Evolutionary conservation across 2,113 vertebrate species (phyloP).

Genomic region (Thunnus maccoyii): DNA sequence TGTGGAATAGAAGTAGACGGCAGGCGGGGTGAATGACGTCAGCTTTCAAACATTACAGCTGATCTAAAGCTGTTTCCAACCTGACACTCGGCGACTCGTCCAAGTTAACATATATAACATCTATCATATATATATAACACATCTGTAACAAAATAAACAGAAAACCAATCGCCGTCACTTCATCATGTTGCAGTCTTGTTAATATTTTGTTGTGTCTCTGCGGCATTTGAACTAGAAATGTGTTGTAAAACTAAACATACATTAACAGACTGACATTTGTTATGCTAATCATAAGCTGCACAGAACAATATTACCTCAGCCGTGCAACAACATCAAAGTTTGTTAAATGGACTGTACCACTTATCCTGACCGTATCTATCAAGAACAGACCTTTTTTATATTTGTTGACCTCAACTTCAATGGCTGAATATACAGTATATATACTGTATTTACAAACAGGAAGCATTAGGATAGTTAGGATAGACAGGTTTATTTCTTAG

Average conservation of each 20-base stretch:
- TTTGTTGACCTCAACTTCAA: not conserved
- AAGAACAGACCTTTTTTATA: not conserved
- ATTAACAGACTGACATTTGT: not conserved
- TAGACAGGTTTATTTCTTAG: slow-evolving; percentile 7
- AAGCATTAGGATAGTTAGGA: not conserved
- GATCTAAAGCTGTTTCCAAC: not conserved
- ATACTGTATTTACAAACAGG: not conserved
- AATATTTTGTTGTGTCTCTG: too few species aligned
- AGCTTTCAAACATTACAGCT: not conserved
- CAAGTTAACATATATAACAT: too few species aligned
- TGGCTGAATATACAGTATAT: not conserved
- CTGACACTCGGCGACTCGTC: too few species aligned
- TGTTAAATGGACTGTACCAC: not conserved
- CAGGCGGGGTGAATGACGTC: not conserved
- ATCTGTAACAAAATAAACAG: not conserved
- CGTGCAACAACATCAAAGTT: not conserved
- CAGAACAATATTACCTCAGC: not conserved
- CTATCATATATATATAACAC: too few species aligned
- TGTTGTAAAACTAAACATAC: too few species aligned
- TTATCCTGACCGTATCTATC: not conserved
- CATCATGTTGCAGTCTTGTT: not conserved
- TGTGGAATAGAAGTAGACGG: slow-evolving; percentile 21
- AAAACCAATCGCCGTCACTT: not conserved
- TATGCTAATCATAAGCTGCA: slow-evolving; percentile 4
- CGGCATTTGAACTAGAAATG: too few species aligned